phyloP scores from a whole-genome alignment of 2,888 invertebrate genomes.

The Zygaena filipendulae region DNA sequence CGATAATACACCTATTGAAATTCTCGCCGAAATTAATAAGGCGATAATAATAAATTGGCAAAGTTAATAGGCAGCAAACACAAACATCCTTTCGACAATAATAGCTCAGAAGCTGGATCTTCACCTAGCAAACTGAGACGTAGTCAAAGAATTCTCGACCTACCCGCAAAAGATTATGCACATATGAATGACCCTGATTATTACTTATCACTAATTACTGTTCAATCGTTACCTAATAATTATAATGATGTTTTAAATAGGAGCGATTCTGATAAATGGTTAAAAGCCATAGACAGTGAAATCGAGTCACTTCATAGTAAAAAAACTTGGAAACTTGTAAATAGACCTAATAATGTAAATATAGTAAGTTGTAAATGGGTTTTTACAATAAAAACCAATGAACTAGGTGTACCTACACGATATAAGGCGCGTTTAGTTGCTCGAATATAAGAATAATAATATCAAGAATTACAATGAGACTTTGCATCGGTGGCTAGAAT shows the following conservation, averaged over 20 bases:
- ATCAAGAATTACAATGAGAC: neutral
- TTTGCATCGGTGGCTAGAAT: neutral
- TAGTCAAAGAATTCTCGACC: too few relatives aligned
- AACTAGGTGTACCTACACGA: neutral
- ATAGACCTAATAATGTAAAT: neutral
- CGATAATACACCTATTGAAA: too few relatives aligned
- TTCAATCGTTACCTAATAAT: neutral
- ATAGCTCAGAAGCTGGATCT: too few relatives aligned
- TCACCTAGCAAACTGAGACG: too few relatives aligned
- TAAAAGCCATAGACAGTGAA: neutral
- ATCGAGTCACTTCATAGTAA: neutral
- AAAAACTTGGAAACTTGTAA: neutral
- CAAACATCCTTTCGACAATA: too few relatives aligned
- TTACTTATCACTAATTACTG: neutral
- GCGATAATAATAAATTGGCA: too few relatives aligned
- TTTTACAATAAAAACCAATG: neutral
- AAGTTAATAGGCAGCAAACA: too few relatives aligned
- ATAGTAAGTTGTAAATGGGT: neutral
- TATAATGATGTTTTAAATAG: neutral
- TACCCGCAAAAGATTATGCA: neutral
- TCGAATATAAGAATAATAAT: neutral
- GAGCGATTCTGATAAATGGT: neutral
- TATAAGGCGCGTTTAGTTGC: neutral
- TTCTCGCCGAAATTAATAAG: too few relatives aligned
- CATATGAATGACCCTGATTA: neutral